A percentile compares a stretch with the other conserved stretches of the same genome.
phyloP scores from a whole-genome alignment of 2,113 vertebrate genomes.

The Xerus inauris region DNA sequence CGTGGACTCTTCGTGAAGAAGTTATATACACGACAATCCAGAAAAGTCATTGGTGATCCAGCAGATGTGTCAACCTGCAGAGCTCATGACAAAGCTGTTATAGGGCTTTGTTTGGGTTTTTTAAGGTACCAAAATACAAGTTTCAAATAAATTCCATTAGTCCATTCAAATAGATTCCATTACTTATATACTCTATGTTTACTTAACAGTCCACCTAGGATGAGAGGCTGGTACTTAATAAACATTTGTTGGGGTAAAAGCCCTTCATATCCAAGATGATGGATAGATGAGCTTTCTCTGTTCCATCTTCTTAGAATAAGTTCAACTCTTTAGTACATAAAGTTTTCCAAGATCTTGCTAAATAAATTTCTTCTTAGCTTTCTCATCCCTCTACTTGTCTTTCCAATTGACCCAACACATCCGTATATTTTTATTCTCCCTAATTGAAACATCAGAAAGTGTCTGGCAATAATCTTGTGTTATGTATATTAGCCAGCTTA shows the following conservation, averaged over 20 bases:
- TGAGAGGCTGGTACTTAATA: not conserved
- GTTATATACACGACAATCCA: not conserved
- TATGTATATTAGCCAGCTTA: not conserved
- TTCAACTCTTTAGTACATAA: not conserved
- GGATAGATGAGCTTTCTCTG: not conserved
- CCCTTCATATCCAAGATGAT: not conserved
- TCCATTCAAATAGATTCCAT: not conserved
- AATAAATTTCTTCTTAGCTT: not conserved
- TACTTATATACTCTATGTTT: not conserved
- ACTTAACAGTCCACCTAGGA: not conserved
- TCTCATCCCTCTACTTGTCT: not conserved
- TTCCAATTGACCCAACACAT: not conserved
- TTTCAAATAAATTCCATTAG: not conserved
- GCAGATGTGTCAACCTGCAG: not conserved
- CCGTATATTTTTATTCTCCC: not conserved
- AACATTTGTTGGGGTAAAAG: not conserved
- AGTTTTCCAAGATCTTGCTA: not conserved
- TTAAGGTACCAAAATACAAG: not conserved
- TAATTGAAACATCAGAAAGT: slow-evolving; percentile 13
- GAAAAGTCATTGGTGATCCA: not conserved
- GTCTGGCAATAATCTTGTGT: not conserved
- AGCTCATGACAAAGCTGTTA: not conserved
- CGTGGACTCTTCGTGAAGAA: not conserved
- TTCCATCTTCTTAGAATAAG: not conserved
- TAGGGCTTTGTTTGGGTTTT: not conserved